Conservation (phyloP, 2,888 invertebrate species). For the Stegana nigrithorax region DNA sequence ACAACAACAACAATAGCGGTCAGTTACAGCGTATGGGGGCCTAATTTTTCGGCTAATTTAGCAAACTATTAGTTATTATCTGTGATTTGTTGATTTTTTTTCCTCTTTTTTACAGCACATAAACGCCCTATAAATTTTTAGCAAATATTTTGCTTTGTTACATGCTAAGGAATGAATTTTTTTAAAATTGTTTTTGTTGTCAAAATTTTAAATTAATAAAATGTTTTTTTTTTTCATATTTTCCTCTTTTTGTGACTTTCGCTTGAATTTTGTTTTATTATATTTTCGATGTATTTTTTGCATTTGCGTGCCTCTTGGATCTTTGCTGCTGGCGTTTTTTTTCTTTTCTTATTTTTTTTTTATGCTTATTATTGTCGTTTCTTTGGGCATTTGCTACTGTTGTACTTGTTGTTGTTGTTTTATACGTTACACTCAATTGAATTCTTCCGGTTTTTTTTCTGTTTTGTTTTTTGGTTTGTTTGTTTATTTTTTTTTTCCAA, state of each 20-base stretch:
- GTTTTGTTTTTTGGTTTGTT: too few relatives aligned
- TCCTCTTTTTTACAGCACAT: too few relatives aligned
- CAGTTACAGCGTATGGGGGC: too few relatives aligned
- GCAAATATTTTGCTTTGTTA: neutral
- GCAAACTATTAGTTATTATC: neutral
- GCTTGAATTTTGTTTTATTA: neutral
- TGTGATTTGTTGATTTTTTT: too few relatives aligned
- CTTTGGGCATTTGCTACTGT: neutral
- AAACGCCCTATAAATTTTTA: neutral
- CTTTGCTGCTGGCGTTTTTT: neutral
- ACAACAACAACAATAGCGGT: constrained; percentile 17
- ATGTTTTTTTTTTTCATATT: neutral
- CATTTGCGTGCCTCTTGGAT: neutral
- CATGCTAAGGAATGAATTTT: neutral
- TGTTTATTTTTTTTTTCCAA: too few relatives aligned
- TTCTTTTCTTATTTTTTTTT: neutral
- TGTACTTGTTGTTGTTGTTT: constrained; percentile 11
- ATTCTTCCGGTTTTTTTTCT: constrained; percentile 53
- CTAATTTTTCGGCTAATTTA: too few relatives aligned
- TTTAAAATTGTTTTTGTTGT: neutral
- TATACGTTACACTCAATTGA: constrained; percentile 51
- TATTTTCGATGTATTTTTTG: neutral
- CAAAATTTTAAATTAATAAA: neutral
- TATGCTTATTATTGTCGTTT: constrained; percentile 29
- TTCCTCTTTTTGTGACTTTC: neutral